Evolutionary conservation across 2,113 vertebrate species (phyloP).

Genomic region (Gopherus flavomarginatus): DNA sequence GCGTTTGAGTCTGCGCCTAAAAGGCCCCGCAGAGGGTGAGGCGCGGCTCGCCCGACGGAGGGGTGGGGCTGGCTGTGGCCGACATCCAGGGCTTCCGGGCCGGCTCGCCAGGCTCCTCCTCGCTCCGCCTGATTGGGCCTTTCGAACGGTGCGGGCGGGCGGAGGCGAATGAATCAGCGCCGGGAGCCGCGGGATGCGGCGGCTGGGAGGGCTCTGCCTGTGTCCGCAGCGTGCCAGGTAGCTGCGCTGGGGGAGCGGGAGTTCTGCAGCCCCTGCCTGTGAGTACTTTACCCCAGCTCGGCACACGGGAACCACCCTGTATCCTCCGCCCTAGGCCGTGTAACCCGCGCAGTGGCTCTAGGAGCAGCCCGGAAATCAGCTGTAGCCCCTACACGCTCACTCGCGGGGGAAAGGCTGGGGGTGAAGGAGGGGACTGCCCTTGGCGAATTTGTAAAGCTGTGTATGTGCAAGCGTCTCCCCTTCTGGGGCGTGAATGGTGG

Average conservation of each 20-base stretch:
- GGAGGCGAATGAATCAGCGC: background rate
- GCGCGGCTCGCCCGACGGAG: too few relatives aligned
- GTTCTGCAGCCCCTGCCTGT: background rate
- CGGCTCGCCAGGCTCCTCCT: accelerated
- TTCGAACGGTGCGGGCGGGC: slow-evolving; percentile 77
- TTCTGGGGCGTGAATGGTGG: background rate
- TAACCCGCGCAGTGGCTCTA: too few relatives aligned
- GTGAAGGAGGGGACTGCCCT: too few relatives aligned
- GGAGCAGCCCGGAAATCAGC: background rate
- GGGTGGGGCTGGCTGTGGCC: background rate
- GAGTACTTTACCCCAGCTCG: background rate
- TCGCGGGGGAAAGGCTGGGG: too few relatives aligned
- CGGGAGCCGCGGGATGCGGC: background rate
- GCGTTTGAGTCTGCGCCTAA: too few relatives aligned
- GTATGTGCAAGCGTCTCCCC: background rate
- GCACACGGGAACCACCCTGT: too few relatives aligned
- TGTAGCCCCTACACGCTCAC: background rate
- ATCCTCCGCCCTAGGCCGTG: too few relatives aligned
- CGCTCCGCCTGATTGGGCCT: slow-evolving; percentile 66
- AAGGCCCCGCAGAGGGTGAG: too few relatives aligned
- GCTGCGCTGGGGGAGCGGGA: background rate
- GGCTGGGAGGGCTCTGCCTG: background rate
- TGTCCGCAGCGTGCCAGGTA: background rate
- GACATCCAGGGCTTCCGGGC: background rate
- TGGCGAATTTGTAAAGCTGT: background rate